phyloP scores from a whole-genome alignment of 2,797 vertebrate species.

The Betta splendens region DNA sequence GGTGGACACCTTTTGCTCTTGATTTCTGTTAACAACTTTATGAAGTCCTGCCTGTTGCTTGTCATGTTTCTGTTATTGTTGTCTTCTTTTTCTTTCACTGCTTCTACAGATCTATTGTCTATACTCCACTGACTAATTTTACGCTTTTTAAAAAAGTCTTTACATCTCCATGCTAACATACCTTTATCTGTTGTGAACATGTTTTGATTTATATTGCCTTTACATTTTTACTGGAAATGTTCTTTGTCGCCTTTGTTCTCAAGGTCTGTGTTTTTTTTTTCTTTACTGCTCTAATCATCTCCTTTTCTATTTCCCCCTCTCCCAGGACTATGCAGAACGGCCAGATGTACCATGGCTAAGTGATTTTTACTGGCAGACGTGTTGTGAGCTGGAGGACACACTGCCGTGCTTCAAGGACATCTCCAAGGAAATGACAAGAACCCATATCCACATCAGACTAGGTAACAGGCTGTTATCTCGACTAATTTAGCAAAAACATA shows the following conservation, averaged over 20 bases:
- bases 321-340: conserved; percentile 70
- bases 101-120: conserved; percentile 34
- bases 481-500: conserved; percentile 1
- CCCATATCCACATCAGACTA: conserved; percentile 50
- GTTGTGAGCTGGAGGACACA: conserved; percentile 81
- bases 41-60: conserved; percentile 12
- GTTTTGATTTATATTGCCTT: conserved; percentile 6
- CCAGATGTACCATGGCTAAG: conserved; percentile 80
- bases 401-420: conserved; percentile 83
- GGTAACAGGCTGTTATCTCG: conserved; percentile 37
- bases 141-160: conserved; percentile 6
- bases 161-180: neutral
- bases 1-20: conserved; percentile 23
- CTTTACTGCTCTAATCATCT: conserved; percentile 6
- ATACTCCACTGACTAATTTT: neutral
- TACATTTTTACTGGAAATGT: neutral
- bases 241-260: neutral
- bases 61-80: conserved; percentile 17
- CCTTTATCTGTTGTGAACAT: neutral
- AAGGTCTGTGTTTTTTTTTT: conserved; percentile 4
- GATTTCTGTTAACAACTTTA: too few relatives aligned
- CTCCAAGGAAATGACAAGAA: conserved; percentile 68
- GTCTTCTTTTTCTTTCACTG: conserved; percentile 7
- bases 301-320: conserved; percentile 18
- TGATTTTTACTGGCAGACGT: conserved; percentile 78